These are phyloP conservation scores for Poeciliopsis presidionis DNA, from an alignment of 2,797 vertebrate species.

Conservation along the genomic window DNA sequence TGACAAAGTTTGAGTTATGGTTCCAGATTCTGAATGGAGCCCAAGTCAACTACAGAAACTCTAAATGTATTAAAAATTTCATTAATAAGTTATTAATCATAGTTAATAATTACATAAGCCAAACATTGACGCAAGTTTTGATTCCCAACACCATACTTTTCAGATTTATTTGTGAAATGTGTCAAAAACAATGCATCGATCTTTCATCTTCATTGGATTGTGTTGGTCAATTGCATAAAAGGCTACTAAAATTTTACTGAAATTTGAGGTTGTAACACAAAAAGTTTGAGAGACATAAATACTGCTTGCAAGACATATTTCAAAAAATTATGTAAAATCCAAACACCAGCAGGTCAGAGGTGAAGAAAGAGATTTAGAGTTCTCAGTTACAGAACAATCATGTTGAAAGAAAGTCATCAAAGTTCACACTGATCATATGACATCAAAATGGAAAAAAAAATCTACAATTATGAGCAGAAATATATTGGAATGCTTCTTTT, in stretches of 20 bases:
- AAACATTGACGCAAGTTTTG: too few species aligned
- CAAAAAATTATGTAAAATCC: not conserved
- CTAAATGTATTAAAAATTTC: too few species aligned
- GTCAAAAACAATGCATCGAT: not conserved
- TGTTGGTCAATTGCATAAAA: not conserved
- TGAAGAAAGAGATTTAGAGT: not conserved
- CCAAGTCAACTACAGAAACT: too few species aligned
- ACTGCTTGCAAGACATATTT: not conserved
- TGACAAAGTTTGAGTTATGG: too few species aligned
- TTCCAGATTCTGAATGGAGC: too few species aligned
- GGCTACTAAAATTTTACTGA: not conserved
- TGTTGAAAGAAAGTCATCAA: not conserved
- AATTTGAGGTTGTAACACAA: not conserved
- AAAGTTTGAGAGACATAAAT: not conserved
- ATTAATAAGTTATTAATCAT: too few species aligned
- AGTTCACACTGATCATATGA: not conserved
- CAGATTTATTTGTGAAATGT: not conserved
- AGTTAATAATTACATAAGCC: too few species aligned
- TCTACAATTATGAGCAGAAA: not conserved
- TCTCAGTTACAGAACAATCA: not conserved
- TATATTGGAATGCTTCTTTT: not conserved
- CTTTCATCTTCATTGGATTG: not conserved
- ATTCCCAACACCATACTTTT: not conserved
- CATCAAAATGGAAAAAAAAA: not conserved
- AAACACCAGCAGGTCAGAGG: not conserved